Evolutionary conservation across 2,888 invertebrate species (phyloP).

Genomic region (Scaptomyza polygonia): DNA sequence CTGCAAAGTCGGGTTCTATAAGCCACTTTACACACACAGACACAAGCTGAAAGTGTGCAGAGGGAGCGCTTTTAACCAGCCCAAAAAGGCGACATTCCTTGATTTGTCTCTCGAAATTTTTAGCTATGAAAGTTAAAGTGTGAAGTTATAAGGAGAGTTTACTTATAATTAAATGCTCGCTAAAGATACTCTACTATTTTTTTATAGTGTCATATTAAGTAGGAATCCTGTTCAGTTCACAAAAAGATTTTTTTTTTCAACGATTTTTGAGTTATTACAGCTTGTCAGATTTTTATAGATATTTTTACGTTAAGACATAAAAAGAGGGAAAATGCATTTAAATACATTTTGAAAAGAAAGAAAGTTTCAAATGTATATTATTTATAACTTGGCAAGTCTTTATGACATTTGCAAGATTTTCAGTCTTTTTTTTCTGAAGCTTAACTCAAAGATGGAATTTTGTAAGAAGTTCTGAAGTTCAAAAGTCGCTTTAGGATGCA

Average conservation of each 20-base stretch:
- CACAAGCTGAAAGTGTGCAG: constrained; percentile 53
- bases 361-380: no score
- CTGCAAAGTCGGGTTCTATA: constrained; percentile 45
- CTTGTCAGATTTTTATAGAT: background rate
- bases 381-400: no score
- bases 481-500: background rate
- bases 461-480: background rate
- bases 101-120: background rate
- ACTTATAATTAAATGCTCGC: background rate
- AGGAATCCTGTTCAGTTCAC: no score
- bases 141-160: background rate
- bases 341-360: no score
- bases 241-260: background rate
- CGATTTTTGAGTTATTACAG: no score
- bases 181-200: no score
- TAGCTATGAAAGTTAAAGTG: background rate
- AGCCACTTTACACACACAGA: constrained; percentile 68
- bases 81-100: constrained; percentile 17
- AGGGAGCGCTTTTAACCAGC: constrained; percentile 29
- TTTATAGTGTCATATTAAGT: no score
- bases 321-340: no score
- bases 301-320: background rate
- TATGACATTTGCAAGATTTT: no score
- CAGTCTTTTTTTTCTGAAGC: no score
- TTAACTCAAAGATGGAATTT: no score